Conservation (phyloP, 53 echinoderm and acorn worm species). For the Holothuria scabra region DNA sequence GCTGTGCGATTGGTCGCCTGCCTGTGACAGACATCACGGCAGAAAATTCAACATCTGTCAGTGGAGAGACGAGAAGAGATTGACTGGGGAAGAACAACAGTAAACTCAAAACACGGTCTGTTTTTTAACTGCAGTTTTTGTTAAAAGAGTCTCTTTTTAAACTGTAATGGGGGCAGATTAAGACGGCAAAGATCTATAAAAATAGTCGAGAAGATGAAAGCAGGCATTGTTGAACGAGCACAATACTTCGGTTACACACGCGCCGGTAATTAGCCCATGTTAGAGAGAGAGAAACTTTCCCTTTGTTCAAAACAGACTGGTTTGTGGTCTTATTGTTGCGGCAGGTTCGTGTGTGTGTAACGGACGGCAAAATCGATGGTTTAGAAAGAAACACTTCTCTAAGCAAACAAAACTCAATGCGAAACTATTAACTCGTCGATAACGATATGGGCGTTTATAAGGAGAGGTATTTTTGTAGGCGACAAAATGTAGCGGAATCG, state of each 20-base stretch:
- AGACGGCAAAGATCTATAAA: background rate
- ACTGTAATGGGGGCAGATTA: conserved; percentile 21
- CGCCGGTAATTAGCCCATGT: conserved; percentile 11
- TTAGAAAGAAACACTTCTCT: too few species aligned
- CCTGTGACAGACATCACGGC: background rate
- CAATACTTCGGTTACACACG: conserved; percentile 26
- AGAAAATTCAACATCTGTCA: conserved; percentile 36
- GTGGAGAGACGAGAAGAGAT: background rate
- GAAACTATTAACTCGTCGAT: too few species aligned
- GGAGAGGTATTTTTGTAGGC: too few species aligned
- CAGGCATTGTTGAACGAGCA: conserved; percentile 12
- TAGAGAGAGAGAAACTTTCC: conserved; percentile 19
- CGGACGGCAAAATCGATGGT: too few species aligned
- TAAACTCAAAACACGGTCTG: conserved; percentile 24
- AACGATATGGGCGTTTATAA: too few species aligned
- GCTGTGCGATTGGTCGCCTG: conserved; percentile 19
- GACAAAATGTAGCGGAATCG: too few species aligned
- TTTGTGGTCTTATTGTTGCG: too few species aligned
- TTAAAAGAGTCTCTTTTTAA: conserved; percentile 25
- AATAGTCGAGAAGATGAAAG: background rate
- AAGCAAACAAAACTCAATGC: too few species aligned
- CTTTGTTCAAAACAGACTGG: conserved; percentile 1
- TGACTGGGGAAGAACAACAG: conserved; percentile 24
- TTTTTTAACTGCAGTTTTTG: conserved; percentile 10
- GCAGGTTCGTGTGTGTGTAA: too few species aligned